phyloP scores from a whole-genome alignment of 2,888 invertebrate species.

The Ypsolopha scabrella region DNA sequence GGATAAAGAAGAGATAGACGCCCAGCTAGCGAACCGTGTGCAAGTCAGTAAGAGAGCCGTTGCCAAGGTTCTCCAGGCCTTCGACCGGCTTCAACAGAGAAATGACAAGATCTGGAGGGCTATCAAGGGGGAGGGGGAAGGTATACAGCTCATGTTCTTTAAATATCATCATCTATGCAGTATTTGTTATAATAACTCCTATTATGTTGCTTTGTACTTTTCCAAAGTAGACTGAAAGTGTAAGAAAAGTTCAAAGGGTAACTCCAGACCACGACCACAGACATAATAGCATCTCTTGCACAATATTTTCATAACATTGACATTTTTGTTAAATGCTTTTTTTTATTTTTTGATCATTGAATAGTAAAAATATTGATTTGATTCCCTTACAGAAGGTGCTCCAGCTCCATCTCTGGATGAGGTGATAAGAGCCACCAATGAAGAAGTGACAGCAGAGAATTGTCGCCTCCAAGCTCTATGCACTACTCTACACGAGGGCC shows the following conservation, averaged over 20 bases:
- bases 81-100: slow-evolving; percentile 94
- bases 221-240: no score
- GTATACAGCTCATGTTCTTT: slow-evolving; percentile 28
- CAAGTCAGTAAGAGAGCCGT: slow-evolving; percentile 97
- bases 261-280: no score
- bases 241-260: no score
- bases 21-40: slow-evolving; percentile 94
- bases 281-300: no score
- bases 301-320: no score
- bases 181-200: not conserved
- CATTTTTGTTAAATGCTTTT: no score
- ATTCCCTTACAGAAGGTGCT: slow-evolving; percentile 53
- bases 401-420: slow-evolving; percentile 83
- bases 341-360: no score
- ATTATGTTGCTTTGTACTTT: no score
- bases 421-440: slow-evolving; percentile 85
- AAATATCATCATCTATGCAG: slow-evolving; percentile 12
- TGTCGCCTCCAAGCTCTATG: slow-evolving; percentile 90
- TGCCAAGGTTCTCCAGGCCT: slow-evolving; percentile 96
- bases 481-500: slow-evolving; percentile 91
- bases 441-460: slow-evolving; percentile 91
- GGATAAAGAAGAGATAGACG: slow-evolving; percentile 98
- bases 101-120: slow-evolving; percentile 94
- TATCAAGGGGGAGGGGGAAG: slow-evolving; percentile 84
- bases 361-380: not conserved